Evolutionary conservation across 2,888 invertebrate species (phyloP).

Genomic region (Eupithecia tripunctaria): DNA sequence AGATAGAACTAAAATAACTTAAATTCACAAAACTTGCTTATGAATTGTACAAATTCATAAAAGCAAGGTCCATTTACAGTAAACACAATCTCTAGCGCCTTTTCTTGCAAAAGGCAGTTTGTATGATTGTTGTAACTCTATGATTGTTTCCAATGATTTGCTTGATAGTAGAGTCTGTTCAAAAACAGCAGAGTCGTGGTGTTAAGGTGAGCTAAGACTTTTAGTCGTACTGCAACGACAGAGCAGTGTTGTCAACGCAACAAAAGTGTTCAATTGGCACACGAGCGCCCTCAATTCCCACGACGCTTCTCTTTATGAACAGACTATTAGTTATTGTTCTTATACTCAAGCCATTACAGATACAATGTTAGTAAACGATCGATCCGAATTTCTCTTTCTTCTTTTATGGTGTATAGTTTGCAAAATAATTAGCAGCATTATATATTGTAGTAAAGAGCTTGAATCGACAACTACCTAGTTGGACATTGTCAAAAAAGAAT

Average conservation of each 20-base stretch:
- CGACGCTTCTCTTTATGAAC: too few species aligned
- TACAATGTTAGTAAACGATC: neutral
- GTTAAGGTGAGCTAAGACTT: too few species aligned
- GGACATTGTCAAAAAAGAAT: too few species aligned
- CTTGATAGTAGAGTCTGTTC: too few species aligned
- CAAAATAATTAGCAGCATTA: neutral
- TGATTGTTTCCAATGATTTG: constrained; percentile 24
- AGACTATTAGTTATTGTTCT: neutral
- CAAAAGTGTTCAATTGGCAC: too few species aligned
- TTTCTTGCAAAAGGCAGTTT: constrained; percentile 64
- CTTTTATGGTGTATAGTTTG: neutral
- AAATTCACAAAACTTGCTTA: constrained; percentile 48
- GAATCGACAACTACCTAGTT: too few species aligned
- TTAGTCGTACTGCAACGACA: too few species aligned
- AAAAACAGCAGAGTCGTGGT: too few species aligned
- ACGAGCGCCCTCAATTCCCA: too few species aligned
- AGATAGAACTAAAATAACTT: too few species aligned
- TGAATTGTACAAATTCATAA: constrained; percentile 54
- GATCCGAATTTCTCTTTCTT: neutral
- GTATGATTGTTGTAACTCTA: constrained; percentile 53
- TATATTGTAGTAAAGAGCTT: neutral
- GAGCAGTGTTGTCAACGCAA: too few species aligned
- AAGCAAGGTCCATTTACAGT: constrained; percentile 41
- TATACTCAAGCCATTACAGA: neutral
- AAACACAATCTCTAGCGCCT: constrained; percentile 61